Percentiles rank a stretch among this genome's conserved stretches.
Conservation (phyloP, 2,888 invertebrate genomes). For the Aphidoletes aphidimyza region DNA sequence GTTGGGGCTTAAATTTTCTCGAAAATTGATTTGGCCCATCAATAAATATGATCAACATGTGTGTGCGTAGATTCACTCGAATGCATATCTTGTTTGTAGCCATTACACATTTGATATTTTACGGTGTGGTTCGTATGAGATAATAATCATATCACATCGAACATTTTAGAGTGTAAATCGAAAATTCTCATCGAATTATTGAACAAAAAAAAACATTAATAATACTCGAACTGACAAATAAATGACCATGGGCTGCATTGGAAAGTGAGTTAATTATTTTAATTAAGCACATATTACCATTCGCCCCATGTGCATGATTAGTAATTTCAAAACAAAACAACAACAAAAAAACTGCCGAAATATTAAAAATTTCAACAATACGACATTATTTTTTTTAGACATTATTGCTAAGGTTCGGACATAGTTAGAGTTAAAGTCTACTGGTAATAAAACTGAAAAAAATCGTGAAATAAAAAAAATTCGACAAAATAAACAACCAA, state of each 20-base stretch:
- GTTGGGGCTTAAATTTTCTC: not conserved
- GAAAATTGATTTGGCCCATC: too few relatives aligned
- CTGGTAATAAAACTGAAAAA: conserved; percentile 32
- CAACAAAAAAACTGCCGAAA: not conserved
- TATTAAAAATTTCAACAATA: not conserved
- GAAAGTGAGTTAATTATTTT: conserved; percentile 48
- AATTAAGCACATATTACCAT: conserved; percentile 51
- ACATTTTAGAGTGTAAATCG: conserved; percentile 17
- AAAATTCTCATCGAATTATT: not conserved
- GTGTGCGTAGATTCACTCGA: not conserved
- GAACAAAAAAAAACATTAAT: not conserved
- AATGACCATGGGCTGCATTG: not conserved
- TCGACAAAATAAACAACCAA: not conserved
- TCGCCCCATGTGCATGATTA: not conserved
- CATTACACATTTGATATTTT: too few relatives aligned
- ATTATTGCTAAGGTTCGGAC: not conserved
- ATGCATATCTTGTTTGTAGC: not conserved
- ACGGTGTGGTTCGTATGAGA: not conserved
- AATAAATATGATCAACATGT: too few relatives aligned
- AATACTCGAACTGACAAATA: conserved; percentile 21
- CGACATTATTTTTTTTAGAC: not conserved
- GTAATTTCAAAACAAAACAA: not conserved
- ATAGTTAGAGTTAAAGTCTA: not conserved
- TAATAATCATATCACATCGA: not conserved
- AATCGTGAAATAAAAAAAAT: not conserved